Evolutionary conservation across 2,797 vertebrate genomes (phyloP).

Genomic region (Poeciliopsis presidionis): DNA sequence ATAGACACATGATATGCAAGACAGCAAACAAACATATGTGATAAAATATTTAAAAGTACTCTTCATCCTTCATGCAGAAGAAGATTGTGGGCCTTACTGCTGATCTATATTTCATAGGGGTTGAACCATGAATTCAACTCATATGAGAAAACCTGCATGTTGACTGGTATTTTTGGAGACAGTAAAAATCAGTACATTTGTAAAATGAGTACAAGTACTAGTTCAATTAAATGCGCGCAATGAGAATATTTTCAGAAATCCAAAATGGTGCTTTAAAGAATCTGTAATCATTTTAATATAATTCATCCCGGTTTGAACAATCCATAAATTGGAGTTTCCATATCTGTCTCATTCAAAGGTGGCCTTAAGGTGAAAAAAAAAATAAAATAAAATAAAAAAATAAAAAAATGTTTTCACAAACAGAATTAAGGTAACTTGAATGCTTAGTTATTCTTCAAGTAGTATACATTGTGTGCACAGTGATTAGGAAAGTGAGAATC

Average conservation of each 20-base stretch:
- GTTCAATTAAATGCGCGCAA: neutral
- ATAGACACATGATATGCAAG: neutral
- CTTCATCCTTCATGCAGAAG: neutral
- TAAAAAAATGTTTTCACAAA: neutral
- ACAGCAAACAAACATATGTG: neutral
- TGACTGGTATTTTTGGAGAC: neutral
- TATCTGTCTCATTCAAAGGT: neutral
- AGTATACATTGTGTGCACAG: neutral
- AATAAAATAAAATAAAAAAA: neutral
- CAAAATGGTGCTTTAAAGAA: neutral
- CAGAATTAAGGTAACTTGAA: neutral
- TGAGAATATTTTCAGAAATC: neutral
- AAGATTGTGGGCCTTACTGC: conserved; percentile 1
- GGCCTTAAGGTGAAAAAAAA: neutral
- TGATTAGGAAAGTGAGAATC: neutral
- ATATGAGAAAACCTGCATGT: neutral
- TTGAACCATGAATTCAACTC: neutral
- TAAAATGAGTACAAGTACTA: neutral
- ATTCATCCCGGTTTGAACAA: neutral
- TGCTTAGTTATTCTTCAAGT: neutral
- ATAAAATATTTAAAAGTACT: neutral
- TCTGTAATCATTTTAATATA: neutral
- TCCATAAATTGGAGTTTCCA: neutral
- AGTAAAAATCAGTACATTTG: neutral
- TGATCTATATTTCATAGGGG: conserved; percentile 1